Evolutionary conservation across 2,797 vertebrate species (phyloP).

Genomic region (Sphenodon punctatus): DNA sequence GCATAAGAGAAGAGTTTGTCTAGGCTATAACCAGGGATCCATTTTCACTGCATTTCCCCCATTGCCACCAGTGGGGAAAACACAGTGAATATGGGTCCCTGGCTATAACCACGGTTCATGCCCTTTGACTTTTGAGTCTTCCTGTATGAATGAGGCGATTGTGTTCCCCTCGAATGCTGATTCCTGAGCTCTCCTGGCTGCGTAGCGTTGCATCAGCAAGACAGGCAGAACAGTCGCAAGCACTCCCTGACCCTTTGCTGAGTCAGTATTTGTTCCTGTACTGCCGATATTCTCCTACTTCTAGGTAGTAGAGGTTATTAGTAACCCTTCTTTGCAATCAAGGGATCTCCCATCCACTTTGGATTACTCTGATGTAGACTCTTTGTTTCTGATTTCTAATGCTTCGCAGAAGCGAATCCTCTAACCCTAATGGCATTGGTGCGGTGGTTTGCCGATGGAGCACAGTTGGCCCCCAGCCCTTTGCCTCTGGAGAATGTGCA

Average conservation of each 20-base stretch:
- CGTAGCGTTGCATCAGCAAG: not conserved
- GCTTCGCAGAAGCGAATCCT: not conserved
- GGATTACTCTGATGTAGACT: not conserved
- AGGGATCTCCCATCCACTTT: not conserved
- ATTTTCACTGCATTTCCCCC: no score
- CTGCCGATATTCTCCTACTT: not conserved
- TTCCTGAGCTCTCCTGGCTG: fast-evolving
- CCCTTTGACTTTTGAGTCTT: conserved; percentile 26
- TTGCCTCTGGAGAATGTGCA: not conserved
- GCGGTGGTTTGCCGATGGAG: not conserved
- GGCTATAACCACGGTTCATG: not conserved
- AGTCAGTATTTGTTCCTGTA: not conserved
- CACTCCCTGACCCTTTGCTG: not conserved
- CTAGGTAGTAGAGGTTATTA: not conserved
- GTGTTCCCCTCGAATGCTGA: not conserved
- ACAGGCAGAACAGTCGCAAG: conserved; percentile 7
- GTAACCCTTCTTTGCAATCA: not conserved
- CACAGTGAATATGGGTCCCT: no score
- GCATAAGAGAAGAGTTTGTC: not conserved
- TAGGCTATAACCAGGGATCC: no score
- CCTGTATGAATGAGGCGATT: not conserved
- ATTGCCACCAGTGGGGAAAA: no score
- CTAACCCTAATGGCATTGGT: not conserved
- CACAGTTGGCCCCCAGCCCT: not conserved
- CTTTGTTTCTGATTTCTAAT: not conserved